These are phyloP conservation scores for Hyles vespertilio DNA, from an alignment of 1,140 invertebrate species.

Conservation along the genomic window DNA sequence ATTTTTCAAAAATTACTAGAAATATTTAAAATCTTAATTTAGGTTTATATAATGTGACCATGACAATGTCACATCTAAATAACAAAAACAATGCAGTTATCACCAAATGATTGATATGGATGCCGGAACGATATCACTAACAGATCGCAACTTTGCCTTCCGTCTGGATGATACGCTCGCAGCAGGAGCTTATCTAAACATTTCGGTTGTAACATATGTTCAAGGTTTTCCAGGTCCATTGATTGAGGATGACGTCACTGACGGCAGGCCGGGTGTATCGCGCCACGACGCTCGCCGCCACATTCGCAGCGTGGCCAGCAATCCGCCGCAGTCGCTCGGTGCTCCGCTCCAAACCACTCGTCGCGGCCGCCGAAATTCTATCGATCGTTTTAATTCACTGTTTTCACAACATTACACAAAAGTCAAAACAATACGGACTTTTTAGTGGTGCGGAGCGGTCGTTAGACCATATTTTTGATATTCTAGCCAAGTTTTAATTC, in stretches of 20 bases:
- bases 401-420: conserved; percentile 27
- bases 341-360: conserved; percentile 18
- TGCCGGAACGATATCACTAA: too few relatives aligned
- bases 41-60: too few relatives aligned
- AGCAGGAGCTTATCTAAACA: conserved; percentile 4
- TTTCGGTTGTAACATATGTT: conserved; percentile 17
- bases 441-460: conserved; percentile 15
- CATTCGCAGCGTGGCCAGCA: conserved; percentile 8
- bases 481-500: conserved; percentile 6
- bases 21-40: too few relatives aligned
- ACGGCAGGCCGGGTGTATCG: conserved; percentile 5
- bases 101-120: too few relatives aligned
- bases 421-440: conserved; percentile 17
- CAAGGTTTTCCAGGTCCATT: conserved; percentile 31
- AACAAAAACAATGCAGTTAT: too few relatives aligned
- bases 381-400: conserved; percentile 51
- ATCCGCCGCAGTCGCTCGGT: conserved; percentile 26
- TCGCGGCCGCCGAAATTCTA: conserved; percentile 21
- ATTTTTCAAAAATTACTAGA: too few relatives aligned
- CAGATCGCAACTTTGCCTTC: too few relatives aligned
- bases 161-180: too few relatives aligned
- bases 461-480: conserved; percentile 5
- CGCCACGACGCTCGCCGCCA: conserved; percentile 12
- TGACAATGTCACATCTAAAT: too few relatives aligned
- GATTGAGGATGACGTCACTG: conserved; percentile 31